Evolutionary conservation across 2,888 invertebrate species (phyloP), one percentile per base, ranked within the genome.

Genomic region (Catocala fraxini): DNA sequence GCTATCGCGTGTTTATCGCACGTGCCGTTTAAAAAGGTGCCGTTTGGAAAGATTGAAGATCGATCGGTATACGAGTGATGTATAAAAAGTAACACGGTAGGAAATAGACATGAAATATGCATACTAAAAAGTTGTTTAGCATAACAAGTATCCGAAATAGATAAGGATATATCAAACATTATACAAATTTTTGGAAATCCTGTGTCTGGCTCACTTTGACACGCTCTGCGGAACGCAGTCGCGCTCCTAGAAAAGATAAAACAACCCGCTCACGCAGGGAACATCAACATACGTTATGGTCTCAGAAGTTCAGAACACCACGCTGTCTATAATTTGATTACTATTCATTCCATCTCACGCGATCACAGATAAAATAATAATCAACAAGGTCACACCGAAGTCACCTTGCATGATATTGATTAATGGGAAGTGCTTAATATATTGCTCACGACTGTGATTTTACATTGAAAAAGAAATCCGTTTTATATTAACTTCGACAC

Each of bases 401-500:
- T 83, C 79, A 85, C 89, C 88, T 89, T 83, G 86, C 78, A 61
- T 81, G 79, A 73, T 83, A 84, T 85, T 90, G 90, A 91, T 91
- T 89, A 89, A 91, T 89, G 83, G 73, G 75, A 80, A 80, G 59
- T 70, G 83, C 82, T 76, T 86, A 85, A 81, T 79, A 73, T 80
- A 75, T 77, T 83, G 71, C 58, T 84, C 83, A 86, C 82, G 81
- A 80, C 71, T 77, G 65, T 73, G 79, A 82, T 78, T 81, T 80
- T 81, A 77, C 77, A 76, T 74, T 73, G 73, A 84, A 80, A 80
- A 77, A 79, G 77, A 75, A 73, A 71, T 71, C 70, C 79, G 75
- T 11, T 76, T 76, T 76, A 74, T 68, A 73, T 80, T 78, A 73
- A 73, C 71, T 77, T 83, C 82, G 88, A 88, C 89, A 79, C 70